A percentile compares a stretch with the other conserved stretches of the same genome.
phyloP scores from a whole-genome alignment of 2,113 vertebrate species.

The Pteropus alecto region DNA sequence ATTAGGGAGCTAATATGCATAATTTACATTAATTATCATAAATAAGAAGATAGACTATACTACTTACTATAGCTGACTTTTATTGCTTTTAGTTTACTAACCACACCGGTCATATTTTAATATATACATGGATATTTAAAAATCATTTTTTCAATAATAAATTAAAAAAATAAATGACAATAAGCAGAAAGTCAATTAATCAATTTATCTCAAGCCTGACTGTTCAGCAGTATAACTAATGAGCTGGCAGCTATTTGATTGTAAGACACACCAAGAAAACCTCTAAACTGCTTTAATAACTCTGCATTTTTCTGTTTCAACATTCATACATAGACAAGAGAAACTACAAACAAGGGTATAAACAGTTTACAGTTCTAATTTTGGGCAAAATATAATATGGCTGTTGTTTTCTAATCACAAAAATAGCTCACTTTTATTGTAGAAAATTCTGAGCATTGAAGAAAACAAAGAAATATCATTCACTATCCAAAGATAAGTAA shows the following conservation, averaged over 20 bases:
- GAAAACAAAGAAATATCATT: not conserved
- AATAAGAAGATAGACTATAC: not conserved
- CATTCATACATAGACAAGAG: not conserved
- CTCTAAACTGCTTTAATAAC: not conserved
- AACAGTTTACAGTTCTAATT: not conserved
- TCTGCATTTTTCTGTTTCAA: not conserved
- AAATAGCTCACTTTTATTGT: not conserved
- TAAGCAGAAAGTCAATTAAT: not conserved
- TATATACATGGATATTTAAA: not conserved
- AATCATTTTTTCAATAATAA: not conserved
- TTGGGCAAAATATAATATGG: not conserved
- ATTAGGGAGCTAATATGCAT: not conserved
- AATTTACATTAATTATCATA: slow-evolving; percentile 42
- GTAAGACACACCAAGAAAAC: not conserved
- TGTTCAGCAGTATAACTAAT: not conserved
- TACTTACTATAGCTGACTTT: not conserved
- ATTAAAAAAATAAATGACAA: not conserved
- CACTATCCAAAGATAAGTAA: not conserved
- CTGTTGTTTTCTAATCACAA: not conserved
- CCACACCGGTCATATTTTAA: not conserved
- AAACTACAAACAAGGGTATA: not conserved
- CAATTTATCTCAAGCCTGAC: not conserved
- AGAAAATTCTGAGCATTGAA: not conserved
- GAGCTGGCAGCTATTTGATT: not conserved
- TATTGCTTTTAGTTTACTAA: not conserved